A percentile compares a stretch with the other conserved stretches of the same genome.
Evolutionary conservation across 2,888 invertebrate genomes (phyloP).

Genomic region (Tineola bisselliella): DNA sequence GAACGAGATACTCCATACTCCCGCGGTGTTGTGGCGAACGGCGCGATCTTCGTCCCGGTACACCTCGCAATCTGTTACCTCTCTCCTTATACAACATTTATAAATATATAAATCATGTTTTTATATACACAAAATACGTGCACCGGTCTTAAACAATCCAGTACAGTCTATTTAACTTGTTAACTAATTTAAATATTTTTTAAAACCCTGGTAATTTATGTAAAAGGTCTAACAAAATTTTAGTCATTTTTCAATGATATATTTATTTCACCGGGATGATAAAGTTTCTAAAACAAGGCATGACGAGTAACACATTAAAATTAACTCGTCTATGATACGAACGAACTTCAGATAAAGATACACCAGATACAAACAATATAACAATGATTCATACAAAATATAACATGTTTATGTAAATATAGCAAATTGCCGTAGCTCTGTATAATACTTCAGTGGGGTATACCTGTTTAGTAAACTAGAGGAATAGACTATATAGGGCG

Average conservation of each 20-base stretch:
- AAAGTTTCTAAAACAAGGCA: not conserved
- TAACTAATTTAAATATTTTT: not conserved
- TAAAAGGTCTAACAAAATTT: slow-evolving; percentile 1
- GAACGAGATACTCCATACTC: not conserved
- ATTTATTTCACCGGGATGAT: not conserved
- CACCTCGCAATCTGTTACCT: not conserved
- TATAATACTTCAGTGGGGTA: not conserved
- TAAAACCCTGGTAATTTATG: not conserved
- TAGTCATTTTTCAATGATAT: not conserved
- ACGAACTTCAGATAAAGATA: not conserved
- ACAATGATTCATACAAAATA: not conserved
- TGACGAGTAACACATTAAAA: not conserved
- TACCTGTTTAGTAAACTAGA: not conserved
- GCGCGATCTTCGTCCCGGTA: not conserved
- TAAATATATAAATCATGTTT: not conserved
- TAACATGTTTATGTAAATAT: not conserved
- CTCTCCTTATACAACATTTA: not conserved
- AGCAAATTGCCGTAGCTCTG: not conserved
- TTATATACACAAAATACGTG: not conserved
- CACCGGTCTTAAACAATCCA: not conserved
- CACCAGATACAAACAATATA: not conserved
- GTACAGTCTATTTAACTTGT: not conserved
- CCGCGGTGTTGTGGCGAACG: not conserved
- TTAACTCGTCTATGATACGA: not conserved
- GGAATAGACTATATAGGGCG: not conserved